A percentile compares a stretch with the other conserved stretches of the same genome.
phyloP scores from a whole-genome alignment of 2,888 invertebrate species.

The Acanthopleura granulata region DNA sequence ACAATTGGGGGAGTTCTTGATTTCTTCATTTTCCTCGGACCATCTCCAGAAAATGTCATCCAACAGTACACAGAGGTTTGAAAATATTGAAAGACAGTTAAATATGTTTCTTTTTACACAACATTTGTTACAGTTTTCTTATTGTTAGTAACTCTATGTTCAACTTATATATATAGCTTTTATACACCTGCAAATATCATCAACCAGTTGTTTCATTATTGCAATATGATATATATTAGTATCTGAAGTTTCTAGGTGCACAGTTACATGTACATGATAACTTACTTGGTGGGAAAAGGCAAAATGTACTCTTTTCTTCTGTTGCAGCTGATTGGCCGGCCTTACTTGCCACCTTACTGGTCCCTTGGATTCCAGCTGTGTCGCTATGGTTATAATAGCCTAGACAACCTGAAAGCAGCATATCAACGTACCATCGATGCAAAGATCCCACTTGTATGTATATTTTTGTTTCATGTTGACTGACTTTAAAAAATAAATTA shows the following conservation, averaged over 20 bases:
- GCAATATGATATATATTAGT: too few species aligned
- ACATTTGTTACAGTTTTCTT: too few species aligned
- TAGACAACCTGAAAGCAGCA: constrained; percentile 35
- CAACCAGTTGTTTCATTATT: too few species aligned
- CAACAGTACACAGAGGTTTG: constrained; percentile 31
- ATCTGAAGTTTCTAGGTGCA: too few species aligned
- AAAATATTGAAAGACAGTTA: neutral
- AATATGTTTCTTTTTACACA: too few species aligned
- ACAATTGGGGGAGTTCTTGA: constrained; percentile 86
- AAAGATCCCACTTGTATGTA: constrained; percentile 39
- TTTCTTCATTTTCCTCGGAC: constrained; percentile 83
- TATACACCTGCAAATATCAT: too few species aligned
- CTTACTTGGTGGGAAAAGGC: too few species aligned
- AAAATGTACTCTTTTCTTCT: neutral
- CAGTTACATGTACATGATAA: too few species aligned
- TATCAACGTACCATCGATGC: constrained; percentile 33
- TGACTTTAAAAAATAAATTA: too few species aligned
- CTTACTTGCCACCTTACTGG: constrained; percentile 88
- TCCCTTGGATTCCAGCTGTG: constrained; percentile 87
- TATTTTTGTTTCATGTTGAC: too few species aligned
- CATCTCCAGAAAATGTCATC: constrained; percentile 74
- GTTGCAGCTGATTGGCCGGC: constrained; percentile 75
- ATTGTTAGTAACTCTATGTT: too few species aligned
- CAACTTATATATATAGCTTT: too few species aligned
- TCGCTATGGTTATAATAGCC: constrained; percentile 71